These are phyloP conservation scores for Cotesia chilonis DNA, from an alignment of 1,140 invertebrate species.

Conservation along the genomic window DNA sequence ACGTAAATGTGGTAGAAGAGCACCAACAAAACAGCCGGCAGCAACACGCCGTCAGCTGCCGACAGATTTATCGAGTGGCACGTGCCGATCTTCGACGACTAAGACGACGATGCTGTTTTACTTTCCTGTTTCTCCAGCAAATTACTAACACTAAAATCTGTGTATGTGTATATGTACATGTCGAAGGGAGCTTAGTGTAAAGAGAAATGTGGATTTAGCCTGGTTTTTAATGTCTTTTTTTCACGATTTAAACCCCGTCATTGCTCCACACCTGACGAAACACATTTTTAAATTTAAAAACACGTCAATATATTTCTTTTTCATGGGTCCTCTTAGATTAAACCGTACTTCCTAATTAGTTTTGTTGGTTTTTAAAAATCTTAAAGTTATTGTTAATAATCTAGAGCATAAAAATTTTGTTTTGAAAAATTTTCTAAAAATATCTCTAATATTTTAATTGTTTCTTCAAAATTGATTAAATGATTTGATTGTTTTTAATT, in stretches of 20 bases:
- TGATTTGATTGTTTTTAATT: too few species aligned
- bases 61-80: constrained; percentile 67
- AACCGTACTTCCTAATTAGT: too few species aligned
- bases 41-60: constrained; percentile 63
- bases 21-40: constrained; percentile 38
- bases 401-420: too few species aligned
- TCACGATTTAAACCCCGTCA: background rate
- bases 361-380: too few species aligned
- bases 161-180: background rate
- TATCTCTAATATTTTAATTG: too few species aligned
- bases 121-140: constrained; percentile 39
- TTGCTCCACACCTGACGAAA: constrained; percentile 23
- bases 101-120: constrained; percentile 51
- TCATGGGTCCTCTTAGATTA: background rate
- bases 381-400: too few species aligned
- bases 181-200: constrained; percentile 1
- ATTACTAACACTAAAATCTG: background rate
- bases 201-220: constrained; percentile 15
- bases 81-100: constrained; percentile 60
- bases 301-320: background rate
- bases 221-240: constrained; percentile 20
- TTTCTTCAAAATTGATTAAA: too few species aligned
- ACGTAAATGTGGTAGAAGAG: too few species aligned
- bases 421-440: too few species aligned
- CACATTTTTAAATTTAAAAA: constrained; percentile 4